Conservation (phyloP, 2,113 vertebrate genomes). For the Ceyx cyanopectus region DNA sequence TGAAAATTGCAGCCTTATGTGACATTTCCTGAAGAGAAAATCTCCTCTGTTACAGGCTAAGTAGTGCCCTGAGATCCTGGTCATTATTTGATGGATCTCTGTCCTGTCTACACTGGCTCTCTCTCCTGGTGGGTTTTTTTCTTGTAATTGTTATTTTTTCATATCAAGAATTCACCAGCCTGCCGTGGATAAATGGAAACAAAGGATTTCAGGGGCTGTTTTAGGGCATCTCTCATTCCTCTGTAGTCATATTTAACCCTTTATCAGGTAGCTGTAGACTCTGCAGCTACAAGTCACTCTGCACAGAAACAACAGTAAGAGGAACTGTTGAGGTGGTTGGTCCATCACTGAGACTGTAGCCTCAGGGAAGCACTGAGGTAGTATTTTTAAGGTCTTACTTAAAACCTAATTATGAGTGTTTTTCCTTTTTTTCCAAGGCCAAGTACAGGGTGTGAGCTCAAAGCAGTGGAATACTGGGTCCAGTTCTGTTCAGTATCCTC, state of each 20-base stretch:
- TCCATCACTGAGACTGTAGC: not conserved
- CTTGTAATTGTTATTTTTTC: not conserved
- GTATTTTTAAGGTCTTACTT: not conserved
- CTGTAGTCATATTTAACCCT: not conserved
- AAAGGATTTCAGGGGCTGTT: not conserved
- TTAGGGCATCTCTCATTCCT: not conserved
- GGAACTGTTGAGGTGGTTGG: not conserved
- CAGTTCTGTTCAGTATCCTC: too few relatives aligned
- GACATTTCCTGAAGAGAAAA: not conserved
- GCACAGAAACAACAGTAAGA: not conserved
- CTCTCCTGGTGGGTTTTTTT: not conserved
- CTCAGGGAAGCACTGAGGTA: not conserved
- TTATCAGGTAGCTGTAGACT: not conserved
- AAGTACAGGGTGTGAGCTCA: not conserved
- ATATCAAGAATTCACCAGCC: not conserved
- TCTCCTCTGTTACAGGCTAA: not conserved
- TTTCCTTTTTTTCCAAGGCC: not conserved
- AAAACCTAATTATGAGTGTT: not conserved
- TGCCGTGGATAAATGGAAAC: not conserved
- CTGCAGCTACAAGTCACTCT: not conserved
- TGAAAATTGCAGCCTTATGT: not conserved
- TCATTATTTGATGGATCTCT: not conserved
- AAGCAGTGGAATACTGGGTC: not conserved
- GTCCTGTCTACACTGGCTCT: not conserved
- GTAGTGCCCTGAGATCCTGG: not conserved